Base-by-base conservation (phyloP, 1,140 invertebrate species). In the Eriosoma lanigerum region DNA sequence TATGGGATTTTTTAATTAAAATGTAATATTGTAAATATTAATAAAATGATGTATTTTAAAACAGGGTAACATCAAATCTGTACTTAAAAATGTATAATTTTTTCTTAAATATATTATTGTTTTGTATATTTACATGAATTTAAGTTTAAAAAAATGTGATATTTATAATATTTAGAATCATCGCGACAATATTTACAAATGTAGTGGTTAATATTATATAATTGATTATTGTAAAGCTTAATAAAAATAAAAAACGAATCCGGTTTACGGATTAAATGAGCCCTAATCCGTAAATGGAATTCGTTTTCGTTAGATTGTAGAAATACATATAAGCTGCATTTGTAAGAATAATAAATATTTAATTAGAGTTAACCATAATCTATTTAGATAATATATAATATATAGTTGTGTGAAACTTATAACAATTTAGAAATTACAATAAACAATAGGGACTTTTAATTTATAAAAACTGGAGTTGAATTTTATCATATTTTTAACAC, bases 221-320 rank as follows among this genome's bases (percentile, higher is more conserved):
- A n/a, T 44, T 19, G 38, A 29, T 62, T 48, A 38, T 32, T 75
- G 46, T 75, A 76, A 76, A 38, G 52, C 52, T 56, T 62, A 19
- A 29, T 4, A 8, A 38, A 38, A 38, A 38, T 4, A 60, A 62
- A 52, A 78, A 78, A 78, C 75, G 75, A 78, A 62, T 78, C 75
- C 56, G 75, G 17, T 78, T 78, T 56, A 78, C 56, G 75, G 75
- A 78, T 78, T 78, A 78, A 78, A 60, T 78, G 75, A 78, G 75
- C 75, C 75, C 75, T 78, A 78, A 78, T 78, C 75, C 58, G 75
- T 78, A 58, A 78, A 78, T 60, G 75, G 56, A 56, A 78, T 78
- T 78, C 75, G 75, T 78, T 81, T 80, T 73, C 15, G 15, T 6
- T 68, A 68, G 66, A 48, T 46, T 48, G 13, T 68, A 46, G 29